These are phyloP conservation scores for Helleia helle DNA, from an alignment of 2,888 invertebrate species.

Conservation along the genomic window DNA sequence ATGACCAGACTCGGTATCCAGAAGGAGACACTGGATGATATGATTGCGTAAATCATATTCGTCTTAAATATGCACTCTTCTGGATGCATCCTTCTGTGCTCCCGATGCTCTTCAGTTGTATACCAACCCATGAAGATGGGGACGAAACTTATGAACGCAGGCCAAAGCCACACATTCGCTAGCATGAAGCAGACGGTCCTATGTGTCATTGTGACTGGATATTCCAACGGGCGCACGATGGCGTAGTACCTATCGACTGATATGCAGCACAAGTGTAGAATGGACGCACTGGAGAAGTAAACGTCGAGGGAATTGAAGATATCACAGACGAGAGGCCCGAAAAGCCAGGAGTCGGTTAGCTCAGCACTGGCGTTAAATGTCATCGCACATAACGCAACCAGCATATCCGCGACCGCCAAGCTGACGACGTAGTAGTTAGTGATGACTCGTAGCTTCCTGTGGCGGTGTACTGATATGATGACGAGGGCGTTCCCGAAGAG, in stretches of 20 bases:
- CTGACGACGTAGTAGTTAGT: constrained; percentile 98
- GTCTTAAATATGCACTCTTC: constrained; percentile 88
- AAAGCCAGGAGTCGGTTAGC: constrained; percentile 90
- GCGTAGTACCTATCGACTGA: constrained; percentile 94
- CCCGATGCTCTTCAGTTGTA: constrained; percentile 86
- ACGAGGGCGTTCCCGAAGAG: constrained; percentile 94
- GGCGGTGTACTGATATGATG: constrained; percentile 86
- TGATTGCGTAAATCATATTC: constrained; percentile 89
- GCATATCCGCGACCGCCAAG: constrained; percentile 93
- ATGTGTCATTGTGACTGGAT: constrained; percentile 93
- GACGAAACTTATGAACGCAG: constrained; percentile 93
- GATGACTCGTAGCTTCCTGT: constrained; percentile 87
- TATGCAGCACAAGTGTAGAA: constrained; percentile 95
- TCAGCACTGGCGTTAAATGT: constrained; percentile 94
- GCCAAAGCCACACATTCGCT: constrained; percentile 92
- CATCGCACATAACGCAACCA: constrained; percentile 94
- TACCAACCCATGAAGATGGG: constrained; percentile 97
- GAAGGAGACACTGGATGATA: constrained; percentile 92
- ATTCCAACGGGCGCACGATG: constrained; percentile 92
- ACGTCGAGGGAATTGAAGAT: constrained; percentile 96
- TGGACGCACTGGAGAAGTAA: constrained; percentile 93
- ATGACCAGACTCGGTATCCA: constrained; percentile 95
- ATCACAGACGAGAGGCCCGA: constrained; percentile 93
- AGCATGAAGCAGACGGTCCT: constrained; percentile 87
- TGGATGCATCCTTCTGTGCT: constrained; percentile 76